Evolutionary conservation across 2,113 vertebrate species (phyloP).

Genomic region (Saccopteryx bilineata): DNA sequence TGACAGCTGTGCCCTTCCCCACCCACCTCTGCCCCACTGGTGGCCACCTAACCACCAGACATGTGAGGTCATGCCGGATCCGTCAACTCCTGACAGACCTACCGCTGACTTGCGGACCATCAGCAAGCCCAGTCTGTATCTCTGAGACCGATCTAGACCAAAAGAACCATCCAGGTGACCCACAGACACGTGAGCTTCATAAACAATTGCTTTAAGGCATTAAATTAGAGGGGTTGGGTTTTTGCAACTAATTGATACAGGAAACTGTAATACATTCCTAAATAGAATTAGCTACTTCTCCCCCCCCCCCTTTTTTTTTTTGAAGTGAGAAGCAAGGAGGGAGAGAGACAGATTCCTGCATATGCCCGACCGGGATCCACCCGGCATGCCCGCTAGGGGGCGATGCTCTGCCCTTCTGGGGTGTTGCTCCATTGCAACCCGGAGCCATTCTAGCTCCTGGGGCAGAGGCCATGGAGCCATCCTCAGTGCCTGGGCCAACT

Average conservation of each 20-base stretch:
- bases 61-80: background rate
- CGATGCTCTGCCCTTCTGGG: too few relatives aligned
- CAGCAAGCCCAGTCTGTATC: background rate
- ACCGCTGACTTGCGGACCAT: background rate
- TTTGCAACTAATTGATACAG: slow-evolving; percentile 8
- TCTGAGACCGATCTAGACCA: background rate
- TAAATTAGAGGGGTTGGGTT: background rate
- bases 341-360: too few relatives aligned
- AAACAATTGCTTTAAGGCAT: background rate
- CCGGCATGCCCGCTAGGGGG: too few relatives aligned
- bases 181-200: background rate
- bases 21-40: background rate
- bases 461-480: too few relatives aligned
- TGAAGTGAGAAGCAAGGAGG: too few relatives aligned
- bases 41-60: background rate
- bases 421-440: too few relatives aligned
- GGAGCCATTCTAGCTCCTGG: too few relatives aligned
- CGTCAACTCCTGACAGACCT: background rate
- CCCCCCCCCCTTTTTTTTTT: too few relatives aligned
- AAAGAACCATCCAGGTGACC: background rate
- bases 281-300: slow-evolving; percentile 33
- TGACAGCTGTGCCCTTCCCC: background rate
- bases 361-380: too few relatives aligned
- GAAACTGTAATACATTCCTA: background rate
- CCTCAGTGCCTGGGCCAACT: too few relatives aligned